Base-by-base conservation (phyloP, 2,113 vertebrate species). In the Holacanthus passer region DNA sequence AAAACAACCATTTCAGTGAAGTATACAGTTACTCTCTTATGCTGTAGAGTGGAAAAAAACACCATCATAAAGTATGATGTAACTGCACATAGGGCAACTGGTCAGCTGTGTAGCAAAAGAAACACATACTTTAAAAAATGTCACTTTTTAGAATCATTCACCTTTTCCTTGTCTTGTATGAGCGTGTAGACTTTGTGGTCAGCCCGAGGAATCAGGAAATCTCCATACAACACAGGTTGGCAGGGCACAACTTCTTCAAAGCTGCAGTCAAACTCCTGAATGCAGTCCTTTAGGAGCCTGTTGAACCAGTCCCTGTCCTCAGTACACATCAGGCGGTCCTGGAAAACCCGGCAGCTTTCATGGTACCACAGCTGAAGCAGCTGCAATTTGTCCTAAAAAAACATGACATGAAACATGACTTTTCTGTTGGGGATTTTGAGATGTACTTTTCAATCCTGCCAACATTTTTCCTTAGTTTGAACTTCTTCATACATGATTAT, bases 351-450 rank as follows among this genome's bases (percentile, higher is more conserved):
- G 85, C 97, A 99, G 92, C 92, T 97, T 94, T 99, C 97, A 0
- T 97, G 97, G 92, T 97, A 98, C 98, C 97, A 98, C 63, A 99
- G 75, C 47, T 93, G 95, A 62, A 98, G 93, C 71, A 99, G 94
- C 53, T 95, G 89, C 43, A 91, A 70, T 83, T 96, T 96, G 89
- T 94, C 89, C 97, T 98, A 90, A 56, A 76, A 75, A 74, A 43
- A 66, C n/a, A n/a, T n/a, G n/a, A n/a, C n/a, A n/a, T n/a, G 16
- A 29, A 65, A 39, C 22, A 3, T 2, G 0, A 27, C 13, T 31
- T 48, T 79, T 55, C 62, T 13, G 7, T 3, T 39, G 13, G 6
- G 4, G 8, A 19, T 71, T 43, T 13, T 53, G 3, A 59, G 5
- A 73, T 17, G 47, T 13, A 47, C 1, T 17, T 43, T 59, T 53